Base-by-base conservation (phyloP, 2,888 invertebrate genomes). In the Aproaerema taeniolella region DNA sequence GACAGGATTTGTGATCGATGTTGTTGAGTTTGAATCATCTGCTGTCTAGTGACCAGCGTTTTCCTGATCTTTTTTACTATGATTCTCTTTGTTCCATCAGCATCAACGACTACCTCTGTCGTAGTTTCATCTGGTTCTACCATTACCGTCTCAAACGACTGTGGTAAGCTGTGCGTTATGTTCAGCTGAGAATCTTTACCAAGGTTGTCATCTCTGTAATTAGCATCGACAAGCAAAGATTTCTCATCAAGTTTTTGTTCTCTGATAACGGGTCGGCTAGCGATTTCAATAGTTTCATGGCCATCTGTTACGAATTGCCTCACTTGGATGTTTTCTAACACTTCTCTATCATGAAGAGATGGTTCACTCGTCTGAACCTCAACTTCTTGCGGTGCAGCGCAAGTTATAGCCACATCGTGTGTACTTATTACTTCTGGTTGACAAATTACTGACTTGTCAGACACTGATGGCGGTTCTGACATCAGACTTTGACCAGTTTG, bases 51-150 rank as follows among this genome's bases (percentile, higher is more conserved):
- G 0, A 92, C 89, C 12, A 91, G 74, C 0, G 92, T 93, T 55
- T 90, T 89, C 38, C 92, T 89, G 3, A 93, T 66, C 71, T 93
- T 94, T 49, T 89, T 91, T 0, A 95, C 91, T 41, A 95, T 92
- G 35, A 95, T 93, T 50, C 93, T 88, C 60, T 92, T 94, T 0
- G 93, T 93, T 2, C 95, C 95, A 65, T 95, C 94, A 11, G 94
- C 90, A 56, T 93, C 94, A 0, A 92, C 89, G n/a, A 93, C 89
- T 2, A 94, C 92, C 75, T 93, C 93, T 0, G 94, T 95, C 0
- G 93, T 94, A 1, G 94, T 93, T 64, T 94, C 92, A 66, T 93
- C 94, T 0, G 95, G 95, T 67, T 95, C 94, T 1, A 93, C 90
- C 65, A 95, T 90, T 2, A 94, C 88, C 0, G 95, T 94, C 72